Conservation (phyloP, 2,113 vertebrate species). For the Martes martes region DNA sequence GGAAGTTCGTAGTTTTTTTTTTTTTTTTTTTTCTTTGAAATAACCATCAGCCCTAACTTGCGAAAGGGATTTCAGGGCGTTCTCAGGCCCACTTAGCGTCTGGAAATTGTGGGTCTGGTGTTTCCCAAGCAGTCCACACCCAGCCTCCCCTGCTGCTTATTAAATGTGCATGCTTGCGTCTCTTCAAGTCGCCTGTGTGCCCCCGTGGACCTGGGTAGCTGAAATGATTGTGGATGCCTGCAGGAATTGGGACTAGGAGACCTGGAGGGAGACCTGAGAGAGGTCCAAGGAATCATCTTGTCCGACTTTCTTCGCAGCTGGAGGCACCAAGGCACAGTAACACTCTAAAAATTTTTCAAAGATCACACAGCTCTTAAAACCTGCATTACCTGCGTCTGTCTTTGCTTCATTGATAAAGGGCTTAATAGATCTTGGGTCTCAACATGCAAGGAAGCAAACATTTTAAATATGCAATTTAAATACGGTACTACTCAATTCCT, state of each 20-base stretch:
- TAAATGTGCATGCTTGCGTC: not conserved
- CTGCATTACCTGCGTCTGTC: accelerated
- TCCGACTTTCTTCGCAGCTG: not conserved
- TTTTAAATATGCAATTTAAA: conserved; percentile 34
- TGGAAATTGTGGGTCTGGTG: conserved; percentile 11
- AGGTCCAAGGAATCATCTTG: not conserved
- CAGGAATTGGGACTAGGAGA: conserved; percentile 25
- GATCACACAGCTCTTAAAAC: not conserved
- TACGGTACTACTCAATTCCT: not conserved
- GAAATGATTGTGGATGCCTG: not conserved
- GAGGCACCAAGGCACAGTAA: not conserved
- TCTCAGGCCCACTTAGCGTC: not conserved
- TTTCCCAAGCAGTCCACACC: not conserved
- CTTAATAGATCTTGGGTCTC: not conserved
- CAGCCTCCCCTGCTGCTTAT: not conserved
- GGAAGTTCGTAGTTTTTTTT: not conserved
- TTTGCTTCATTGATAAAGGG: not conserved
- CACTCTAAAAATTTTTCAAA: not conserved
- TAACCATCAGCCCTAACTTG: not conserved
- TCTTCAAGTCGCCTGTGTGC: not conserved
- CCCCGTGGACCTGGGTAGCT: not conserved
- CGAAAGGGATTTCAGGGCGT: not conserved
- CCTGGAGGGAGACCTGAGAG: not conserved
- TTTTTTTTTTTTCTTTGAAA: not conserved
- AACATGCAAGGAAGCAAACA: not conserved